Evolutionary conservation across 2,113 vertebrate species (phyloP).

Genomic region (Anas platyrhynchos): DNA sequence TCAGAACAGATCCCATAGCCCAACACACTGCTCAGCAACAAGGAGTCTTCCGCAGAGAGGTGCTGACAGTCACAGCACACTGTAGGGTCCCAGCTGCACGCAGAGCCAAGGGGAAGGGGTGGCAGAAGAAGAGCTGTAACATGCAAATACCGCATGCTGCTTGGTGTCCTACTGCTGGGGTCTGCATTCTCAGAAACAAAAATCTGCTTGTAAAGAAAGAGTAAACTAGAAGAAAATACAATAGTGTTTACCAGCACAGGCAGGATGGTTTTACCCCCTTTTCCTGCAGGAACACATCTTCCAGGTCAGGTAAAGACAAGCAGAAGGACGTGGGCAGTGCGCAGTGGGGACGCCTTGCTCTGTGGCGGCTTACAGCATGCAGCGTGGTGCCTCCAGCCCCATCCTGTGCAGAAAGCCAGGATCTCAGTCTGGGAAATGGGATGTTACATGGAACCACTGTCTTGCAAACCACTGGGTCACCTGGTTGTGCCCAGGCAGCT

Average conservation of each 20-base stretch:
- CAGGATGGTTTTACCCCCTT: neutral
- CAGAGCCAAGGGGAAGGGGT: neutral
- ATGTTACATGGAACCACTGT: neutral
- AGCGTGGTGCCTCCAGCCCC: neutral
- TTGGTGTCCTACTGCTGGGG: neutral
- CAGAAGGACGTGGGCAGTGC: neutral
- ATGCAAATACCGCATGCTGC: neutral
- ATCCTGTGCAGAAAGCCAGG: neutral
- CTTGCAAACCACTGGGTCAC: neutral
- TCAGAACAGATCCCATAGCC: neutral
- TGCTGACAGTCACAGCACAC: neutral
- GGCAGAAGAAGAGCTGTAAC: too few relatives aligned
- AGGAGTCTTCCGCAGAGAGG: neutral
- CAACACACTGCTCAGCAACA: neutral
- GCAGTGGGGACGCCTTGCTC: neutral
- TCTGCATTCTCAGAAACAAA: neutral
- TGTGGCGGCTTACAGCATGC: neutral
- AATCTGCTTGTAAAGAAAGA: neutral
- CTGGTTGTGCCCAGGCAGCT: neutral
- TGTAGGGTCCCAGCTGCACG: neutral
- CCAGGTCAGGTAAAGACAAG: neutral
- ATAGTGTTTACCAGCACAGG: neutral
- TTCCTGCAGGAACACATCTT: neutral
- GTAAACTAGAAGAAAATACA: neutral
- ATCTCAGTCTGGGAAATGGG: too few relatives aligned